Percentiles rank a stretch among this genome's conserved stretches.
Evolutionary conservation across 2,888 invertebrate genomes (phyloP).

Genomic region (Branchipolynoe longqiensis): DNA sequence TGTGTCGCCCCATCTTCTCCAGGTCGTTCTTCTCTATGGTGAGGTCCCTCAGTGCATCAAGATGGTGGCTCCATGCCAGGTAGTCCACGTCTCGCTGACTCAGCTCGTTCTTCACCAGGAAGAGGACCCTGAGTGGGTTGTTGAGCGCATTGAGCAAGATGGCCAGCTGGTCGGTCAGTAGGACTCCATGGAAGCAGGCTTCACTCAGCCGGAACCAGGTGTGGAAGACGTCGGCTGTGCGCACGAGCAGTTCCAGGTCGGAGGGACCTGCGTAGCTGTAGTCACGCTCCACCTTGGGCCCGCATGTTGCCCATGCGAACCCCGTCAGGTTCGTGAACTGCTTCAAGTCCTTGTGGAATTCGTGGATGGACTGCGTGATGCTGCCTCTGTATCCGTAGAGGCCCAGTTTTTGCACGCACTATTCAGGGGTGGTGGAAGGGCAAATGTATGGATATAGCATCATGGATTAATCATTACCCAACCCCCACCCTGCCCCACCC

Average conservation of each 20-base stretch:
- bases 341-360: constrained; percentile 46
- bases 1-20: constrained; percentile 34
- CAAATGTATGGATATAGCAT: too few relatives aligned
- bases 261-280: constrained; percentile 31
- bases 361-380: constrained; percentile 53
- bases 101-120: constrained; percentile 28
- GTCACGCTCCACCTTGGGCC: constrained; percentile 37
- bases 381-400: constrained; percentile 63
- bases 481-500: too few relatives aligned
- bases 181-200: constrained; percentile 42
- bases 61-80: constrained; percentile 56
- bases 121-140: constrained; percentile 23
- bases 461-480: too few relatives aligned
- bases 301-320: constrained; percentile 59
- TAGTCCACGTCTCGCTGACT: constrained; percentile 42
- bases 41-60: constrained; percentile 34
- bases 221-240: constrained; percentile 29
- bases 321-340: constrained; percentile 47
- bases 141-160: constrained; percentile 14
- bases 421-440: too few relatives aligned
- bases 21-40: constrained; percentile 61
- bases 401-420: constrained; percentile 54
- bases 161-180: constrained; percentile 28
- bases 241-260: constrained; percentile 1
- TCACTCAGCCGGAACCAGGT: constrained; percentile 55